Evolutionary conservation across 2,888 invertebrate genomes (phyloP).

Genomic region (Pocota personata): DNA sequence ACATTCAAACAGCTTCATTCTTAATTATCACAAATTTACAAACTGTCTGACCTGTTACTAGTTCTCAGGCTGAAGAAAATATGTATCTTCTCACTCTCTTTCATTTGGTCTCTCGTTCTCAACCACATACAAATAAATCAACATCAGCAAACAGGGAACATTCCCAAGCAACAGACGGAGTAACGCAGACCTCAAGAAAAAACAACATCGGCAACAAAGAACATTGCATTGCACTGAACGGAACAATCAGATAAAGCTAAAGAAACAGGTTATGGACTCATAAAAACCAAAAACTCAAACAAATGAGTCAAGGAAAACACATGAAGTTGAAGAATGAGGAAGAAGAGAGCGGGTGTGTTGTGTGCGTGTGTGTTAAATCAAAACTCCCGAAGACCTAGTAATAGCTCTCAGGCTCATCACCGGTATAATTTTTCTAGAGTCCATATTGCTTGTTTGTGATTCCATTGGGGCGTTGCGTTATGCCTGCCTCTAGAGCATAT

Average conservation of each 20-base stretch:
- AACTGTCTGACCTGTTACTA: conserved; percentile 45
- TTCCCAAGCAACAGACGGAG: conserved; percentile 19
- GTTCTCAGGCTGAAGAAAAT: conserved; percentile 42
- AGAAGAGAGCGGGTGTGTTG: neutral
- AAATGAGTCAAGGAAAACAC: conserved; percentile 37
- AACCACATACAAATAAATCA: conserved; percentile 1
- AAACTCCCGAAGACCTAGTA: neutral
- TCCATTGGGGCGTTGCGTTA: conserved; percentile 21
- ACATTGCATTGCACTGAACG: conserved; percentile 44
- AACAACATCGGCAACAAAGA: conserved; percentile 37
- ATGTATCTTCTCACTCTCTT: neutral
- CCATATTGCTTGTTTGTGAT: conserved; percentile 19
- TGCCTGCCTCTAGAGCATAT: neutral
- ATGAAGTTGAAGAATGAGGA: conserved; percentile 19
- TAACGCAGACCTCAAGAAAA: conserved; percentile 3
- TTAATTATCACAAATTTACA: conserved; percentile 65
- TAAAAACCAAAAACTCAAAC: conserved; percentile 56
- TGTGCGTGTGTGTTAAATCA: neutral
- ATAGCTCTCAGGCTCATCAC: neutral
- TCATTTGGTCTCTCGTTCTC: neutral
- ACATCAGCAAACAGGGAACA: conserved; percentile 10
- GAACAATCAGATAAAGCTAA: conserved; percentile 50
- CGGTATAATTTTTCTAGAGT: neutral
- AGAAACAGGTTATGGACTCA: conserved; percentile 61
- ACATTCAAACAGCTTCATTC: conserved; percentile 39